These are phyloP conservation scores for Ecdyonurus torrentis DNA, from an alignment of 2,888 invertebrate genomes.

Conservation along the genomic window DNA sequence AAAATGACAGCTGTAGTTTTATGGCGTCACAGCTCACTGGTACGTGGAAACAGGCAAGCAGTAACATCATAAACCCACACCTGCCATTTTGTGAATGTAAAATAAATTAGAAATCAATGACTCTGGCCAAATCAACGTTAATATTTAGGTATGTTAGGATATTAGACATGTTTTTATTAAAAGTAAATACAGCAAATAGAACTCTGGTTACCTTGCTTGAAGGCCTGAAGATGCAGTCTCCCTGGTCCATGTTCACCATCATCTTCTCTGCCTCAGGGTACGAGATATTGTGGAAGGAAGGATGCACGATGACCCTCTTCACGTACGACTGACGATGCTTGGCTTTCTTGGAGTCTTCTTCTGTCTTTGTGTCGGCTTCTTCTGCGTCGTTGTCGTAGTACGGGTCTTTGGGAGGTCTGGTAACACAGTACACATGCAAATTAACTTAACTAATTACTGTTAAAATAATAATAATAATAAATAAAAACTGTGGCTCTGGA, in stretches of 20 bases:
- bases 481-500: not conserved
- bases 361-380: constrained; percentile 58
- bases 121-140: too few species aligned
- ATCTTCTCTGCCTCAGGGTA: constrained; percentile 82
- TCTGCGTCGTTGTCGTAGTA: constrained; percentile 82
- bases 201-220: constrained; percentile 60
- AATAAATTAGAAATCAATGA: too few species aligned
- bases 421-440: too few species aligned
- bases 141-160: too few species aligned
- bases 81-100: too few species aligned
- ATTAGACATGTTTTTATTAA: not conserved
- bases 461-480: constrained; percentile 1
- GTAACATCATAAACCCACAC: too few species aligned
- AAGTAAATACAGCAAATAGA: not conserved
- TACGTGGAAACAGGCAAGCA: too few species aligned
- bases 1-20: too few species aligned
- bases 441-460: constrained; percentile 2
- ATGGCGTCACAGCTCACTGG: too few species aligned
- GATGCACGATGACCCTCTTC: constrained; percentile 94
- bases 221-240: constrained; percentile 90
- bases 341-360: constrained; percentile 64
- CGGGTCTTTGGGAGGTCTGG: constrained; percentile 65
- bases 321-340: constrained; percentile 75
- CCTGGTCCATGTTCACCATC: constrained; percentile 85
- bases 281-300: constrained; percentile 91